Percentiles rank a stretch among this genome's conserved stretches.
These are phyloP conservation scores for Entelurus aequoreus DNA, from an alignment of 2,113 vertebrate species.

Conservation along the genomic window DNA sequence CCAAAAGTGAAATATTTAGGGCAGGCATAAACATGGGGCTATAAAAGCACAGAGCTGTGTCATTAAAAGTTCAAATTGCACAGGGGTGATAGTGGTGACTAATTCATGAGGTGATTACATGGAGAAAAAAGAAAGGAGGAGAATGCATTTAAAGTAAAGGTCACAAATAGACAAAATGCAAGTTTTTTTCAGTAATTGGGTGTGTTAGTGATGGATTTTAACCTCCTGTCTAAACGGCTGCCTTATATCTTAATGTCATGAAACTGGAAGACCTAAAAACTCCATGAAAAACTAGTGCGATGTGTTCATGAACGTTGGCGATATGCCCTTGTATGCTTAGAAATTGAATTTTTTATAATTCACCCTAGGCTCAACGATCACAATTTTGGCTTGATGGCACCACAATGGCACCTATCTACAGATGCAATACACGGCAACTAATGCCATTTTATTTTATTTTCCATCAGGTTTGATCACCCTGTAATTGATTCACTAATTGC, in stretches of 20 bases:
- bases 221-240: constrained; percentile 22
- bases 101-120: constrained; percentile 48
- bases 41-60: constrained; percentile 37
- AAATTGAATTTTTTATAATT: constrained; percentile 62
- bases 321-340: constrained; percentile 63
- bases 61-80: constrained; percentile 52
- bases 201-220: constrained; percentile 24
- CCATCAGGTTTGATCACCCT: constrained; percentile 61
- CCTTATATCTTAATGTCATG: constrained; percentile 28
- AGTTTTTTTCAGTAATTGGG: constrained; percentile 14
- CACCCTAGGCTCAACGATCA: constrained; percentile 61
- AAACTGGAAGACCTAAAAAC: constrained; percentile 32
- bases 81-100: constrained; percentile 26
- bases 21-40: constrained; percentile 38
- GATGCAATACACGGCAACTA: constrained; percentile 33
- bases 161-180: constrained; percentile 38
- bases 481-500: constrained; percentile 70
- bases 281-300: constrained; percentile 3
- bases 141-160: constrained; percentile 39
- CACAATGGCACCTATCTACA: constrained; percentile 53
- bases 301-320: constrained; percentile 31
- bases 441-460: constrained; percentile 49
- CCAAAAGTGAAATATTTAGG: constrained; percentile 16
- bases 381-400: constrained; percentile 49
- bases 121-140: constrained; percentile 13